Conservation (phyloP, 2,113 vertebrate genomes). For the Furnarius figulus region DNA sequence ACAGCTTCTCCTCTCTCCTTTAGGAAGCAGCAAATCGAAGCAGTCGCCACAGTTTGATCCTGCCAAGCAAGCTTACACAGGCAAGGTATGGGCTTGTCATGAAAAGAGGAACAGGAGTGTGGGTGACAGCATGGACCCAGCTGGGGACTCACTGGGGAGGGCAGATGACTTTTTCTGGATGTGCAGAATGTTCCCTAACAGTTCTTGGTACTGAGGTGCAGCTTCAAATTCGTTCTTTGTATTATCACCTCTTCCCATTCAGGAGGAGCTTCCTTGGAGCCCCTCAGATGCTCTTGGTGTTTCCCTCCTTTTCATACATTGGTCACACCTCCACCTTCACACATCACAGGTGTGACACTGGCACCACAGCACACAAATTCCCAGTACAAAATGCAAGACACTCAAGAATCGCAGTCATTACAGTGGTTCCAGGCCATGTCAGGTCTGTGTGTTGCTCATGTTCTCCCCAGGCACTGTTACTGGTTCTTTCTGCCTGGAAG, state of each 20-base stretch:
- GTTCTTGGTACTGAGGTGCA: neutral
- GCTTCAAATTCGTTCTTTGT: neutral
- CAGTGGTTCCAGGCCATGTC: neutral
- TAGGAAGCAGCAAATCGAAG: constrained; percentile 80
- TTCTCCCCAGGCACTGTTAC: neutral
- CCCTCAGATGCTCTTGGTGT: neutral
- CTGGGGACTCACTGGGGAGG: neutral
- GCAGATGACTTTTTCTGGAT: neutral
- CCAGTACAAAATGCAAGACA: neutral
- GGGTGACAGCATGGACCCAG: accelerated
- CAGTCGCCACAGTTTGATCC: constrained; percentile 88
- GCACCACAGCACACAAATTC: neutral
- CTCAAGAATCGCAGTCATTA: neutral
- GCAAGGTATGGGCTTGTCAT: constrained; percentile 65
- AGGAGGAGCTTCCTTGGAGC: neutral
- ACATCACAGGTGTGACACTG: neutral
- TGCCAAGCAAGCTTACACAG: constrained; percentile 67
- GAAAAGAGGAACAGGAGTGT: neutral
- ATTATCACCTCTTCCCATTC: neutral
- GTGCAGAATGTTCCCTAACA: neutral
- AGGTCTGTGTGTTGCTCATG: accelerated
- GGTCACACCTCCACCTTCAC: neutral
- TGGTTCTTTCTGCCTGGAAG: neutral
- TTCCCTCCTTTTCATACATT: neutral
- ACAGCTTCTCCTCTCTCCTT: neutral